Evolutionary conservation across 92 coral and sea anemone genomes (phyloP).

Genomic region (Palythoa heliodiscus): DNA sequence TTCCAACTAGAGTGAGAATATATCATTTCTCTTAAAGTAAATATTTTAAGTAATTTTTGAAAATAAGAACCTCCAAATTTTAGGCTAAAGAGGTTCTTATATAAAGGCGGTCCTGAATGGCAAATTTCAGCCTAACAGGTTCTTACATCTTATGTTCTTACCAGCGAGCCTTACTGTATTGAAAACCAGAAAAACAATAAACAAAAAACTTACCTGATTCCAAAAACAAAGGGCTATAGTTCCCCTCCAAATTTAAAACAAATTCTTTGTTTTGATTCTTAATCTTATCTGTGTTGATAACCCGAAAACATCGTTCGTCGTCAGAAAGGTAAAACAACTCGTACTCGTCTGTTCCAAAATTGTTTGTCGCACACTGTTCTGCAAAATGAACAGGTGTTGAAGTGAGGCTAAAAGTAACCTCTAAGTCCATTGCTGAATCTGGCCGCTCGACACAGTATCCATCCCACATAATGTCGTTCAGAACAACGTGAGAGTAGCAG

Average conservation of each 20-base stretch:
- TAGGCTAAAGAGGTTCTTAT: too few relatives aligned
- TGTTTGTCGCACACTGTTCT: constrained; percentile 55
- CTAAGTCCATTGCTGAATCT: constrained; percentile 79
- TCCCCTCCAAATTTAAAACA: constrained; percentile 19
- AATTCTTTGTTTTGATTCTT: neutral
- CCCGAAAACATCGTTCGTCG: neutral
- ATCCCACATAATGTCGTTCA: constrained; percentile 91
- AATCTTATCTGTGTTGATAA: neutral
- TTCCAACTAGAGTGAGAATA: too few relatives aligned
- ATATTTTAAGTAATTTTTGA: too few relatives aligned
- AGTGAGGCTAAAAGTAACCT: constrained; percentile 60
- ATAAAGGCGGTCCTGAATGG: too few relatives aligned
- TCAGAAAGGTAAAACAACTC: constrained; percentile 55
- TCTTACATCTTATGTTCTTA: too few relatives aligned
- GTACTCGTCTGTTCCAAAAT: constrained; percentile 60
- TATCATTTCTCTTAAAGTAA: too few relatives aligned
- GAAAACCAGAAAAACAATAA: neutral
- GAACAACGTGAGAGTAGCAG: constrained; percentile 67
- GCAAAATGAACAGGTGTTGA: constrained; percentile 61
- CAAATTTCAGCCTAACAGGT: too few relatives aligned
- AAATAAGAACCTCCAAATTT: too few relatives aligned
- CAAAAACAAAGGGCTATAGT: neutral
- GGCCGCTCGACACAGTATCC: constrained; percentile 74
- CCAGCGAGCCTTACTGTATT: neutral
- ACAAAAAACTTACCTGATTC: constrained; percentile 30